phyloP scores from a whole-genome alignment of 2,113 vertebrate species.

The Alectura lathami region DNA sequence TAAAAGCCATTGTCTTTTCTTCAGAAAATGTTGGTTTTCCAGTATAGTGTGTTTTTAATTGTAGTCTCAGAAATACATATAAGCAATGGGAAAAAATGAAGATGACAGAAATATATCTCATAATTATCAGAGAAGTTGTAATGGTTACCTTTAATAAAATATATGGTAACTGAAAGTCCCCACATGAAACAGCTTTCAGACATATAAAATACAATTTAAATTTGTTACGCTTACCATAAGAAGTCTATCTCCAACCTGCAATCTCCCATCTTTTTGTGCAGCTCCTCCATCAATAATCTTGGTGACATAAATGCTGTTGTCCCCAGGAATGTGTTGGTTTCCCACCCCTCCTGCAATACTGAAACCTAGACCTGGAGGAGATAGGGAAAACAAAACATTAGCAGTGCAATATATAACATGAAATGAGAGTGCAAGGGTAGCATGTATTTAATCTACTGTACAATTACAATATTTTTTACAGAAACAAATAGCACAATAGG shows the following conservation, averaged over 20 bases:
- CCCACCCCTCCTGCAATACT: conserved; percentile 97
- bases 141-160: neutral
- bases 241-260: conserved; percentile 94
- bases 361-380: conserved; percentile 89
- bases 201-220: neutral
- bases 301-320: conserved; percentile 98
- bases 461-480: neutral
- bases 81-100: neutral
- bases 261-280: conserved; percentile 89
- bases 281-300: conserved; percentile 97
- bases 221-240: conserved; percentile 85
- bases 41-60: neutral
- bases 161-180: neutral
- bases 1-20: neutral
- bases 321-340: conserved; percentile 97
- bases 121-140: neutral
- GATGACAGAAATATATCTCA: neutral
- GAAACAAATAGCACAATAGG: neutral
- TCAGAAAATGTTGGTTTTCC: neutral
- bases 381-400: neutral
- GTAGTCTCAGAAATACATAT: neutral
- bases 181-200: neutral
- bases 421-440: neutral
- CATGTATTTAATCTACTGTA: neutral
- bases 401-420: neutral